Evolutionary conservation across 2,797 vertebrate genomes (phyloP), one percentile per base, ranked within the genome.

Genomic region (Anomalospiza imberbis): DNA sequence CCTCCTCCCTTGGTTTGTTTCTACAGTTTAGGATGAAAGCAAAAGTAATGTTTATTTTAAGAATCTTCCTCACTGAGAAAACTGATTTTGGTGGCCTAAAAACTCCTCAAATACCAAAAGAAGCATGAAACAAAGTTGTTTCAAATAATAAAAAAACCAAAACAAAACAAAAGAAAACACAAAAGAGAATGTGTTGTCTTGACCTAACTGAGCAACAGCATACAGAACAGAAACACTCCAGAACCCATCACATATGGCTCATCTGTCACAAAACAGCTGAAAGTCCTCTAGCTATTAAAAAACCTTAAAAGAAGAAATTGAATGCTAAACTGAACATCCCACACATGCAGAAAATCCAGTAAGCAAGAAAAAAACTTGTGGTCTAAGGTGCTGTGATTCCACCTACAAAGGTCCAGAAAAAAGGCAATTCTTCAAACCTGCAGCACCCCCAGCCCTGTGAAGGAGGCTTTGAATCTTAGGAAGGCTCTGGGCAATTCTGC

Each of bases 361-460:
- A 38, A 55, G 29, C 17, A 48, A 47, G 14, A 34, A 62, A 53
- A 40, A 32, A 12, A 2, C 0, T 0, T 18, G 31, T 18, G 65
- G 65, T 67, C 54, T 54, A 38, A 63, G 19, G 25, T 75, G 32
- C 24, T 2, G 1, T 2, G 31, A 78, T 40, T 32, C 12, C 1
- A 2, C 22, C 48, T 20, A 25, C 60, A 44, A 19, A 93, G 12
- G 36, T 32, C 9, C 6, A 53, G 31, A 87, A 20, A 51, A 38
- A 42, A 50, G 32, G 62, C 11, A 61, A 26, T 2, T 32, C 62
- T 47, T 72, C 34, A 0, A 6, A 65, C 9, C 31, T 36, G 54
- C 36, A 34, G 18, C 53, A 1, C 20, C 7, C 5, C 45, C 2
- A 1, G 17, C 25, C 48, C 34, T 9, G 19, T 1, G 4, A 31